Percentiles rank a stretch among this genome's conserved stretches.
Evolutionary conservation across 2,113 vertebrate species (phyloP).

Genomic region (Strix uralensis): DNA sequence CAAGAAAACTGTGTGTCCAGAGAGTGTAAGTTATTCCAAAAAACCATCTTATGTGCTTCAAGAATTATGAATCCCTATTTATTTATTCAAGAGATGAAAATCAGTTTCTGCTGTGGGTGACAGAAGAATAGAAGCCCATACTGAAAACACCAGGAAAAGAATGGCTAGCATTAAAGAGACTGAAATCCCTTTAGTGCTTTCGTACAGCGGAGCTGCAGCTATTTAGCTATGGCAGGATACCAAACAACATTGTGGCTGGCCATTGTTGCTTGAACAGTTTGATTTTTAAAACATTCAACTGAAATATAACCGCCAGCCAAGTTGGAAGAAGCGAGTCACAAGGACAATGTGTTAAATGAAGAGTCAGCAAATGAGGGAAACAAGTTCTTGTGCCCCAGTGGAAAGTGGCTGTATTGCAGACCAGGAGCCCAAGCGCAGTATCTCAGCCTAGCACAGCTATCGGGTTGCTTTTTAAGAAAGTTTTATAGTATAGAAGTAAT

Average conservation of each 20-base stretch:
- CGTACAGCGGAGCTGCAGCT: slow-evolving; percentile 31
- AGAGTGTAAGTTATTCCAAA: not conserved
- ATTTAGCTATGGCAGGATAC: slow-evolving; percentile 47
- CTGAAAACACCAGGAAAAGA: slow-evolving; percentile 27
- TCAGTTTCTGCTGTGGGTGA: slow-evolving; percentile 34
- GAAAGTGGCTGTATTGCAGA: not conserved
- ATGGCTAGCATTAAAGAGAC: slow-evolving; percentile 38
- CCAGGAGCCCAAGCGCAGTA: not conserved
- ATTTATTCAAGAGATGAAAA: slow-evolving; percentile 47
- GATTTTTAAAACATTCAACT: slow-evolving; percentile 63
- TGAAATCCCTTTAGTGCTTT: slow-evolving; percentile 30
- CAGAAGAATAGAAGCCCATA: slow-evolving; percentile 2
- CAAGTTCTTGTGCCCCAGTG: not conserved
- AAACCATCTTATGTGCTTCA: not conserved
- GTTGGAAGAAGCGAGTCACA: not conserved
- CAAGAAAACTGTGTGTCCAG: not conserved
- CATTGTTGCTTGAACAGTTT: slow-evolving; percentile 66
- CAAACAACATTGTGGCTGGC: slow-evolving; percentile 56
- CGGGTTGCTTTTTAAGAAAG: not conserved
- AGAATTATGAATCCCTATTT: slow-evolving; percentile 24
- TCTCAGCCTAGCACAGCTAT: not conserved
- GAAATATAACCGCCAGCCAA: slow-evolving; percentile 20
- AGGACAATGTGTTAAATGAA: not conserved
- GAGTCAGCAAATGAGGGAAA: slow-evolving; percentile 14
- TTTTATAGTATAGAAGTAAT: not conserved